Percentiles rank a stretch among this genome's conserved stretches.
phyloP scores from a whole-genome alignment of 2,113 vertebrate species.

The Rutilus rutilus region DNA sequence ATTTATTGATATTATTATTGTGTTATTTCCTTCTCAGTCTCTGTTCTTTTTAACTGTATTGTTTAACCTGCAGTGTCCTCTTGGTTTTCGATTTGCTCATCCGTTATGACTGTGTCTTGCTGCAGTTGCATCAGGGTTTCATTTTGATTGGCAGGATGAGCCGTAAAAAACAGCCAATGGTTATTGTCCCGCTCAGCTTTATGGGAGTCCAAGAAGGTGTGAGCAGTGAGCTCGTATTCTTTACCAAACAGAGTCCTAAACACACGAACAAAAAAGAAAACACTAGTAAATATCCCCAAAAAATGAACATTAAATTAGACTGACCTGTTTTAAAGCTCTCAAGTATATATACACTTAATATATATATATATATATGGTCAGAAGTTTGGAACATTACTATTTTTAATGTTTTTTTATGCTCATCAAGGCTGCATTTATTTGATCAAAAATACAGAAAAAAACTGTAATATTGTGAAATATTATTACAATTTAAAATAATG shows the following conservation, averaged over 20 bases:
- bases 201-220: slow-evolving; percentile 86
- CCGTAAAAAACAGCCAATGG: slow-evolving; percentile 85
- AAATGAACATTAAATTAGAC: neutral
- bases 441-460: too few relatives aligned
- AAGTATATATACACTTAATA: neutral
- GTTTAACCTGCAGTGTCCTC: slow-evolving; percentile 3
- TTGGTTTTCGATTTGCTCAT: neutral
- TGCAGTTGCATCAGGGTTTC: slow-evolving; percentile 63
- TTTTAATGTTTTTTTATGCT: too few relatives aligned
- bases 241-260: slow-evolving; percentile 85
- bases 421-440: too few relatives aligned
- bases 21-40: neutral
- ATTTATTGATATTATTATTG: neutral
- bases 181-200: slow-evolving; percentile 85
- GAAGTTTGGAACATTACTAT: too few relatives aligned
- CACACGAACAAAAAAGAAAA: slow-evolving; percentile 39
- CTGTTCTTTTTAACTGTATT: neutral
- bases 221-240: slow-evolving; percentile 85
- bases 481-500: too few relatives aligned
- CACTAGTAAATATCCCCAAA: neutral
- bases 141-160: slow-evolving; percentile 67
- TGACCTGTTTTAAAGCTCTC: neutral
- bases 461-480: too few relatives aligned
- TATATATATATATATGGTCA: neutral
- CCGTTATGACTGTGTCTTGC: slow-evolving; percentile 21